These are phyloP conservation scores for Apostichopus leukothele DNA, from an alignment of 53 echinoderm and acorn worm species.

Conservation along the genomic window DNA sequence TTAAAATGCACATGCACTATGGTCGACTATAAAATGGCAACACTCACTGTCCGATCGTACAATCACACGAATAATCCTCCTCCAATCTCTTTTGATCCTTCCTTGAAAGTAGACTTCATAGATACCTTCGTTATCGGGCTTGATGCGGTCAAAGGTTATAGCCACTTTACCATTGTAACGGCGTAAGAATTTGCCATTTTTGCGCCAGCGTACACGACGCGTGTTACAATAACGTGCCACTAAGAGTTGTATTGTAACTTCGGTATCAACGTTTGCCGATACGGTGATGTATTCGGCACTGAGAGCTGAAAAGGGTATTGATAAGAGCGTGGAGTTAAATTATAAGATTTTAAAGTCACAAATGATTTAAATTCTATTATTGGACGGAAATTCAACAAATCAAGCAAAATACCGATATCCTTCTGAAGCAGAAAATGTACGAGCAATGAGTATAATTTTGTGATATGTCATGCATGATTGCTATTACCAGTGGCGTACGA, in stretches of 20 bases:
- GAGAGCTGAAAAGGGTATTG: not conserved
- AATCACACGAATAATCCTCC: slow-evolving; percentile 8
- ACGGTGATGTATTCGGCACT: not conserved
- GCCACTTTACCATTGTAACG: not conserved
- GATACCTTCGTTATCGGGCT: not conserved
- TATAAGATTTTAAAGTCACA: too few relatives aligned
- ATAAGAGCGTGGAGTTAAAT: not conserved
- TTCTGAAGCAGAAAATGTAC: too few relatives aligned
- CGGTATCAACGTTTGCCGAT: not conserved
- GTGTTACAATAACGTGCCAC: not conserved
- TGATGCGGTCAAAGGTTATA: not conserved
- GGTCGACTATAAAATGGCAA: too few relatives aligned
- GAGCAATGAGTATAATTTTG: too few relatives aligned
- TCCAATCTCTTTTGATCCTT: not conserved
- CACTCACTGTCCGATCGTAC: not conserved
- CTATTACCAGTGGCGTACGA: too few relatives aligned
- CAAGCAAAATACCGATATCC: too few relatives aligned
- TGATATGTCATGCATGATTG: too few relatives aligned
- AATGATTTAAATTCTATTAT: too few relatives aligned
- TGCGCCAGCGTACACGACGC: not conserved
- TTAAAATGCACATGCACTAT: too few relatives aligned
- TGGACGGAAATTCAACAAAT: too few relatives aligned
- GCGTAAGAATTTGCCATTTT: not conserved
- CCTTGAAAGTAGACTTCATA: not conserved
- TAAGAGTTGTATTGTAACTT: not conserved